Evolutionary conservation across 2,888 invertebrate species (phyloP).

Genomic region (Drosophila fulvimacula): DNA sequence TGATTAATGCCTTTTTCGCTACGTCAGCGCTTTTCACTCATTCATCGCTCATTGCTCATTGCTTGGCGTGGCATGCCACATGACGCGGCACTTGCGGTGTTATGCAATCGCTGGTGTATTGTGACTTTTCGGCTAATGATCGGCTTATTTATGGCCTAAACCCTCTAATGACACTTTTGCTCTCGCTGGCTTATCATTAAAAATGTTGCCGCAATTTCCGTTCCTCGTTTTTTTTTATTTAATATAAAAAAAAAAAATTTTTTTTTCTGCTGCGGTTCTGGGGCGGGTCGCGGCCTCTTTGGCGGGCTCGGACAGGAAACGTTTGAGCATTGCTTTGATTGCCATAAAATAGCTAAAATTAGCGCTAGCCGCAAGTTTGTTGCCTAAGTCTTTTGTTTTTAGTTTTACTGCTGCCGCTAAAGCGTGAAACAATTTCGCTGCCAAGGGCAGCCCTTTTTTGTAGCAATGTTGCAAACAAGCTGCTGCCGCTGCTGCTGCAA

Average conservation of each 20-base stretch:
- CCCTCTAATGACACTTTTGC: slow-evolving; percentile 77
- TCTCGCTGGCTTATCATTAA: slow-evolving; percentile 60
- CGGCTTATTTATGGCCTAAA: slow-evolving; percentile 20
- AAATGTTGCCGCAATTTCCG: slow-evolving; percentile 68
- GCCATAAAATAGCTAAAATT: slow-evolving; percentile 56
- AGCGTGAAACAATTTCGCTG: slow-evolving; percentile 74
- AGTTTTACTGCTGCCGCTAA: slow-evolving; percentile 3
- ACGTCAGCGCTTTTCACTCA: slow-evolving; percentile 19
- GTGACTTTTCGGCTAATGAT: slow-evolving; percentile 9
- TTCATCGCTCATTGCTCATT: not conserved
- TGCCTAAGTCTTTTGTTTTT: slow-evolving; percentile 73
- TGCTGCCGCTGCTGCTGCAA: slow-evolving; percentile 42
- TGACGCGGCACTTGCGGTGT: slow-evolving; percentile 47
- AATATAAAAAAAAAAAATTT: no score
- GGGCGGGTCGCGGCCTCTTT: slow-evolving; percentile 49
- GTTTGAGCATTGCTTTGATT: slow-evolving; percentile 53
- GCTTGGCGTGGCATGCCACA: slow-evolving; percentile 29
- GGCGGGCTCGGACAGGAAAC: slow-evolving; percentile 56
- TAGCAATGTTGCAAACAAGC: slow-evolving; percentile 46
- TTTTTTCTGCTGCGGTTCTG: slow-evolving; percentile 51
- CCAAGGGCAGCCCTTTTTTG: slow-evolving; percentile 70
- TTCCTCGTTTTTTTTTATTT: not conserved
- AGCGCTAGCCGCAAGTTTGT: slow-evolving; percentile 63
- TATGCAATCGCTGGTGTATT: not conserved
- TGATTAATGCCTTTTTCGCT: slow-evolving; percentile 61